Evolutionary conservation across 2,113 vertebrate genomes (phyloP).

Genomic region (Tetrax tetrax): DNA sequence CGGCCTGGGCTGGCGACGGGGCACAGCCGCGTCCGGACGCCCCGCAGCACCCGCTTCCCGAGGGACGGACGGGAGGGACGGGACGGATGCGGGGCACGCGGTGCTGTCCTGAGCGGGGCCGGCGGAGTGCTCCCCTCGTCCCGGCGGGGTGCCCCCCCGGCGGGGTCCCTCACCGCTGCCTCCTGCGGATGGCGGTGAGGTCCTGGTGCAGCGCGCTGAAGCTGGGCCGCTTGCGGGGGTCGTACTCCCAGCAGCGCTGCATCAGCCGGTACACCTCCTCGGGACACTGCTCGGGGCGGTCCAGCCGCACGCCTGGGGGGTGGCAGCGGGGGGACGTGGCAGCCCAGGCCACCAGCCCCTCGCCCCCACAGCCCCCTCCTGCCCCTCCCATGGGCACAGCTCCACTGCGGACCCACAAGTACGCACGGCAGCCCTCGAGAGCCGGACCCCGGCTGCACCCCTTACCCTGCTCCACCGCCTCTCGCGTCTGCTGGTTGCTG

Average conservation of each 20-base stretch:
- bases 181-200: constrained; percentile 78
- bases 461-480: constrained; percentile 89
- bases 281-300: constrained; percentile 82
- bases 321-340: neutral
- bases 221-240: constrained; percentile 81
- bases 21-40: rapidly evolving
- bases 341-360: rapidly evolving
- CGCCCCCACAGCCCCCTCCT: rapidly evolving
- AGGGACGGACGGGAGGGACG: rapidly evolving
- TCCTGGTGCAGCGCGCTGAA: constrained; percentile 83
- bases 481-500: constrained; percentile 91
- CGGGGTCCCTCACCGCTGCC: constrained; percentile 55
- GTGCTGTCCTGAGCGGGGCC: neutral
- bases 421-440: no score
- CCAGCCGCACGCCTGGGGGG: constrained; percentile 84
- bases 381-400: rapidly evolving
- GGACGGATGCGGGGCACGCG: neutral
- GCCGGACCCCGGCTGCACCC: rapidly evolving
- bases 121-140: no score
- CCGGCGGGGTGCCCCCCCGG: no score
- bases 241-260: constrained; percentile 90
- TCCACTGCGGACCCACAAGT: rapidly evolving
- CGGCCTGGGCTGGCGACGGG: neutral
- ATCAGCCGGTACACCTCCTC: constrained; percentile 87
- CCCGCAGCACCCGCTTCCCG: neutral